These are phyloP conservation scores for Octonoba sinensis DNA, from an alignment of 2,888 invertebrate species.

Conservation along the genomic window DNA sequence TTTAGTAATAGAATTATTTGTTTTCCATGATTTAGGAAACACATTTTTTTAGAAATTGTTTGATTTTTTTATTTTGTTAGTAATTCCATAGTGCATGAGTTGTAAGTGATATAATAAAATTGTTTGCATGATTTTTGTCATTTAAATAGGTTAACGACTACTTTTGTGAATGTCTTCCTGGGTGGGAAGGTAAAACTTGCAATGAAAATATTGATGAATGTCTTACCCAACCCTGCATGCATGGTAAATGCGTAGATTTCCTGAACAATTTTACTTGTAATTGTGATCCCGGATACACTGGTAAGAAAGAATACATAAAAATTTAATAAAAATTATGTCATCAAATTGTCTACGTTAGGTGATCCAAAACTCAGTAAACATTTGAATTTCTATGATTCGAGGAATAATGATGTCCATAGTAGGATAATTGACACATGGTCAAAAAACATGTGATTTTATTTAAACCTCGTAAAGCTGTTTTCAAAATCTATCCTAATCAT, in stretches of 20 bases:
- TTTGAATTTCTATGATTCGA: neutral
- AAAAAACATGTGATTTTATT: too few species aligned
- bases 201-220: constrained; percentile 68
- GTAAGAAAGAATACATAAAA: constrained; percentile 30
- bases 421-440: too few species aligned
- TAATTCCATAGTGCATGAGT: too few species aligned
- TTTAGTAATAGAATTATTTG: too few species aligned
- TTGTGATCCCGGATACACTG: constrained; percentile 93
- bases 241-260: constrained; percentile 91
- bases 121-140: constrained; percentile 44
- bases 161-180: constrained; percentile 81
- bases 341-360: too few species aligned
- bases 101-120: neutral
- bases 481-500: too few species aligned
- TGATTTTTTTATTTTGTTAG: too few species aligned
- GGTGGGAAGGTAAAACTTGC: constrained; percentile 80
- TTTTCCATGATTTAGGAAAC: too few species aligned
- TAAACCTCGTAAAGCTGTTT: too few species aligned
- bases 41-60: too few species aligned
- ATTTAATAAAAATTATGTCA: too few species aligned
- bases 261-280: constrained; percentile 92
- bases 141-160: constrained; percentile 72
- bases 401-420: neutral
- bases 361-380: too few species aligned
- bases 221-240: constrained; percentile 76